Evolutionary conservation across 2,888 invertebrate genomes (phyloP), one percentile per base, ranked within the genome.

Genomic region (Argyresthia goedartella): DNA sequence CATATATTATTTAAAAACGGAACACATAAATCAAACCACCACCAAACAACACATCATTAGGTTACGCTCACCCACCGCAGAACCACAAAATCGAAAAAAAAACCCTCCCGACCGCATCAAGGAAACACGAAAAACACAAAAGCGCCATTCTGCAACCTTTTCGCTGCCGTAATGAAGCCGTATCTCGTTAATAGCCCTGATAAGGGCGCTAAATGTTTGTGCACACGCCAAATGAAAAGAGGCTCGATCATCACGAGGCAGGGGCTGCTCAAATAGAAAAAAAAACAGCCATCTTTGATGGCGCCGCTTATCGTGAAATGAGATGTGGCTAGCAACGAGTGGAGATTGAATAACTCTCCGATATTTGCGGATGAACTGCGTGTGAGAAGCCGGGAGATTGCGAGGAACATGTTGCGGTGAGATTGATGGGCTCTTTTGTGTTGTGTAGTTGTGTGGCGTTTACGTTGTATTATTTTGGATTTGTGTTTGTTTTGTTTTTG

Each of bases 211-310:
- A 81, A 85, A 86, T 86, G 86, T 82, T 84, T 81, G 85, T 71
- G 81, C 79, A 79, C 85, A 84, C 84, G 84, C 85, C 81, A 84
- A 84, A 85, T 84, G 84, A 85, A 85, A 85, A 82, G 78, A 76
- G 78, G 60, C 67, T 68, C 75, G 80, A 81, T 82, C 85, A 81
- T 84, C 25, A 25, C 25, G 25, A 25, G n/a, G 73, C 74, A 76
- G 70, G 81, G 76, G 74, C 67, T 63, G 68, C 65, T 64, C 43
- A 72, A 71, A 69, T 66, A 69, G 68, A 71, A 73, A 79, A 80
- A n/a, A 77, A 77, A 71, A 71, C 69, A 66, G 69, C 52, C 51
- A 58, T 60, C 57, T 63, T 63, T 68, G 69, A 71, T 69, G 66
- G 64, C 56, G 54, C 57, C 69, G 69, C 71, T 74, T 73, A 77